Evolutionary conservation across 92 coral and sea anemone species (phyloP), one percentile per base, ranked within the genome.

Genomic region (Heteractis magnifica): DNA sequence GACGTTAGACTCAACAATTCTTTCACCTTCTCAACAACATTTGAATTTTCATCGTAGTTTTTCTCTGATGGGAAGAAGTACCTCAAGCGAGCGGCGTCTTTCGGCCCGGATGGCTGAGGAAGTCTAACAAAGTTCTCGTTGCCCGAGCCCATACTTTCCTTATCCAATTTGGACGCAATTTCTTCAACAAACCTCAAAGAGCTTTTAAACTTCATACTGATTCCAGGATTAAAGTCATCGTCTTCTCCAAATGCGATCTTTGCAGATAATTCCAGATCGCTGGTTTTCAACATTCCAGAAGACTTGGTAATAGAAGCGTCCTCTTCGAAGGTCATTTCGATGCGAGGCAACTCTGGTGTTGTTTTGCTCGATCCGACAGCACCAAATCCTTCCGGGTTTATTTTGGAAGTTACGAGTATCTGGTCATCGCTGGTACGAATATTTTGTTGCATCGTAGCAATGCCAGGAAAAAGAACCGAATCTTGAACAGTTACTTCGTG

Each of bases 221-320:
- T 68, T 0, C 21, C 64, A 14, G 81, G 3, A 52, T 65, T 55
- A 12, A 62, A 19, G 4, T 44, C 79, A 20, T 52, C 73, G 9
- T 55, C 83, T 52, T 58, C 83, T 10, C 83, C 88, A 0, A 88
- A 19, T 3, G 94, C 92, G 6, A 91, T 20, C 15, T 21, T 56
- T 12, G 83, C 89, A 44, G 86, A 52, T 4, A 91, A 19, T 18
- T 77, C 78, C 85, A 91, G 56, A 26, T 88, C 88, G 52, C 90
- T 88, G 0, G 49, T 85, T 1, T 51, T 56, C 0, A 85, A 71
- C 92, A 91, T 88, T 20, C 94, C 94, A 68, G 89, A 88, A 14
- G 76, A 52, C 60, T 88, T 88, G 65, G 86, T 85, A 0, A 91
- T 82, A 9, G 86, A 81, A 10, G 88, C 65, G 48, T 88, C 89